Base-by-base conservation (phyloP, 2,797 vertebrate genomes). In the Eleutherodactylus coqui region DNA sequence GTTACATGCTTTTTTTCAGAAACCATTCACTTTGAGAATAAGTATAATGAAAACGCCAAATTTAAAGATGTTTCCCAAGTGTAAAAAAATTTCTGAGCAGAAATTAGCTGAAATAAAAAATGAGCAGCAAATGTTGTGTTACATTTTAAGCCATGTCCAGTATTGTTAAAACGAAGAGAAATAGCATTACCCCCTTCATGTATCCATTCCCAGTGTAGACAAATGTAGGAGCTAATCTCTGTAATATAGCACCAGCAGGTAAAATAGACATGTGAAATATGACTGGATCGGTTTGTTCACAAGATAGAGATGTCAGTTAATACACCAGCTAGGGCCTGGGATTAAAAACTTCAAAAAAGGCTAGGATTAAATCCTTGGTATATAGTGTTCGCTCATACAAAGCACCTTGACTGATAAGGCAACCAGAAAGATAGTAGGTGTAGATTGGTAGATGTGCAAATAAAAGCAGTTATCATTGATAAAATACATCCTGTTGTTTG, bases 401-500 rank as follows among this genome's bases (percentile, higher is more conserved):
- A 81, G 82, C 69, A 62, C 3, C 34, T 36, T 36, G 34, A 58
- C 55, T 45, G 86, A 86, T 82, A 80, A 86, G 85, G 64, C 78
- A 67, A 86, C 67, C 49, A 82, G 69, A 75, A 76, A 62, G 73
- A 79, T 75, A 87, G 43, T 84, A 87, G 82, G 77, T 84, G 82
- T 16, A 55, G 69, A 81, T 76, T 87, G 82, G 81, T 79, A 81
- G 60, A 84, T 80, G 86, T 41, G 17, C 36, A 69, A 80, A 87
- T 87, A 80, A 85, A 87, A 85, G 82, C 70, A 87, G 83, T 81
- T 80, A 85, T 67, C 77, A 87, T 60, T 75, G 55, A 32, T 58
- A 72, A 79, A 87, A 84, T 84, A 49, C 79, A 75, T 84, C 75
- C 58, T 80, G 14, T 87, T 87, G 82, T 87, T 73, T 51, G 55